Conservation (phyloP, 2,113 vertebrate genomes). For the Phaethon lepturus region DNA sequence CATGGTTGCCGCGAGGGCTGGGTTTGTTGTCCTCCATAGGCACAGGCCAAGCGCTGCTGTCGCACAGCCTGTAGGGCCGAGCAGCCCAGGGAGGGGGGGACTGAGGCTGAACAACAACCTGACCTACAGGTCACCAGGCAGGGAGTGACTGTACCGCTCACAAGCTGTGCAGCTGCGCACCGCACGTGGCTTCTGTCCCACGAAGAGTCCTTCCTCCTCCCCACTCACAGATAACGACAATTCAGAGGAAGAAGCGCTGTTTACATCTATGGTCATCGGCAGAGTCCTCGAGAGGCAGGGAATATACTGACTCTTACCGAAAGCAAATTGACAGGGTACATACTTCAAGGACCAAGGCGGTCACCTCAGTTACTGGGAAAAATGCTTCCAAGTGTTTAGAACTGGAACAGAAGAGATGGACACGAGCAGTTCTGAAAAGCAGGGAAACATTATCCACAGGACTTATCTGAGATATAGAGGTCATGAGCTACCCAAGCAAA, state of each 20-base stretch:
- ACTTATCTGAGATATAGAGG: not conserved
- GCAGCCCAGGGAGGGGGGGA: not conserved
- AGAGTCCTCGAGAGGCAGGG: not conserved
- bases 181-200: rapidly evolving
- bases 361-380: not conserved
- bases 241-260: not conserved
- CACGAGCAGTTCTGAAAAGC: not conserved
- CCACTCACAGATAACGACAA: rapidly evolving
- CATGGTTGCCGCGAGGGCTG: rapidly evolving
- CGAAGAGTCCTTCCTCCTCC: not conserved
- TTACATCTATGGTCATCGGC: not conserved
- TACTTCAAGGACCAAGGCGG: not conserved
- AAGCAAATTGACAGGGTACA: not conserved
- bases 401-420: not conserved
- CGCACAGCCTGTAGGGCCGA: not conserved
- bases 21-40: rapidly evolving
- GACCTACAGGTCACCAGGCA: rapidly evolving
- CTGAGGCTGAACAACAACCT: rapidly evolving
- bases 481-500: not conserved
- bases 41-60: not conserved
- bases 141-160: rapidly evolving
- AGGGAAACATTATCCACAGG: not conserved
- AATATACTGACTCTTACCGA: not conserved
- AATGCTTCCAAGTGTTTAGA: not conserved
- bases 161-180: rapidly evolving